Evolutionary conservation across 2,113 vertebrate genomes (phyloP), one percentile per base, ranked within the genome.

Genomic region (Sorex araneus): DNA sequence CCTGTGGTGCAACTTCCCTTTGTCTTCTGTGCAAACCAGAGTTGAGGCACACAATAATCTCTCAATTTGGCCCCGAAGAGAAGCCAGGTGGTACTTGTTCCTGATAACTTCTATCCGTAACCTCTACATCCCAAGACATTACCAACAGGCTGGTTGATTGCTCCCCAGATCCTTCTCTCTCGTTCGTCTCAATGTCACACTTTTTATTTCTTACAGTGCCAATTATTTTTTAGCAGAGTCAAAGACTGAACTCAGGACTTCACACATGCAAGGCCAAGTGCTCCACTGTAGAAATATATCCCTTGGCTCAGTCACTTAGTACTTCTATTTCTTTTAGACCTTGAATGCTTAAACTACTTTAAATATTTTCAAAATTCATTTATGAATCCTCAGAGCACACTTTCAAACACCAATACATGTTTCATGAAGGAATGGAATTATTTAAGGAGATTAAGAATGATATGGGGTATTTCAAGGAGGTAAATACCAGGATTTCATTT

Each of bases 351-450:
- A 60, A 60, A 21, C 23, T 30, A 66, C 30, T 9, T 66, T 27
- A 11, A 30, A 50, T 50, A 50, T 13, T 40, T 34, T 13, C 15
- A 77, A 85, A 80, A 57, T 36, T 70, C 54, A 73, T 18, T 13
- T 64, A 32, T 27, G 84, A 79, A 45, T 74, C 23, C 36, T 36
- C 36, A 25, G 50, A n/a, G 34, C 30, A 73, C 80, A 84, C 67
- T 66, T 63, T 84, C 8, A 87, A n/a, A 32, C 34, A 82, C 34
- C 43, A 87, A 36, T 70, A 77, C 32, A 80, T 76, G 9, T 36
- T 89, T 89, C 71, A 70, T 89, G 27, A 87, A 45, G 30, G 32
- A 80, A 74, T 73, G 23, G 73, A 66, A 77, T 15, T 76, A 83
- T 32, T 60, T 47, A 21, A 80, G 66, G 69, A 12, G 7, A 81